Evolutionary conservation across 2,797 vertebrate genomes (phyloP), one percentile per base, ranked within the genome.

Genomic region (Neosilurus hyrtlii): DNA sequence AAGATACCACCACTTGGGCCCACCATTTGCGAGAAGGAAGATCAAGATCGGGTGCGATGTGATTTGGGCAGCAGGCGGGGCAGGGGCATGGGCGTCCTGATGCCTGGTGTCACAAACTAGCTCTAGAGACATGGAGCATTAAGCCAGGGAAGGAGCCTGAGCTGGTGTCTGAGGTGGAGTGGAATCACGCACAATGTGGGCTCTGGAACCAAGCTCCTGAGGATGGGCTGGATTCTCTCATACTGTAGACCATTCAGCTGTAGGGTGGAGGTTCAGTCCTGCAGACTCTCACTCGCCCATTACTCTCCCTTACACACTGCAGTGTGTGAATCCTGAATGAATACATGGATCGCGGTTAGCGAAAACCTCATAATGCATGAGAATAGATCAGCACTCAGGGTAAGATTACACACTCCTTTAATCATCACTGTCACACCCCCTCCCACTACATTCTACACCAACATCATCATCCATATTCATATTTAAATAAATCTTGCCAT

Each of bases 311-410:
- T 22, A 4, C 35, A 1, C 30, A n/a, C 82, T 70, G 70, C 57
- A 81, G 14, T 70, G 66, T 68, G 79, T 85, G 78, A 85, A 85
- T 87, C 37, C 80, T 82, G 79, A 72, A 80, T 83, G 82, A 76
- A 62, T 37, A 63, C 79, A 81, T 85, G 81, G 63, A 65, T 83
- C 77, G 72, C 18, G 54, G 49, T 57, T 70, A n/a, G 24, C 30
- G 76, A 20, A 43, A 75, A 71, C 79, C 73, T 22, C 62, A 35
- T 71, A 79, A 78, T 49, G 51, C 54, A 71, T 66, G 52, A 76
- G 43, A 68, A 62, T 49, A 74, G 59, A 30, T 18, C 37, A 26
- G 20, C 22, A 30, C 71, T 54, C 9, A 2, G 66, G 66, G 30
- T 18, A 22, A 5, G 59, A 43, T 43, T 61, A 22, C 20, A n/a